Evolutionary conservation across 2,113 vertebrate species (phyloP), one percentile per base, ranked within the genome.

Genomic region (Sphyrna mokarran): DNA sequence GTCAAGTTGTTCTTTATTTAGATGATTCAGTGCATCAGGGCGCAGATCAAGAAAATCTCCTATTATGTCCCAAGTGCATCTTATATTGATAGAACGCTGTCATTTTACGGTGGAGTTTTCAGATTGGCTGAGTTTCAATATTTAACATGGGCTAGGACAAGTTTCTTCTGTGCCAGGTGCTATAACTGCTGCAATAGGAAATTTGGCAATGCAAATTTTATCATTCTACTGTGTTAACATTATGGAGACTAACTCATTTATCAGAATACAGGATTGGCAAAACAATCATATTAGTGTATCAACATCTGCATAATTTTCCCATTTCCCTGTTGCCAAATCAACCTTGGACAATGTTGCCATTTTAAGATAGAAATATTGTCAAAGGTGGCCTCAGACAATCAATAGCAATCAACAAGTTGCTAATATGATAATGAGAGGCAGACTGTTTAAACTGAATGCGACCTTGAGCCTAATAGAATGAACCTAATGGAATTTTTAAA

Each of bases 401-500:
- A 90, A 66, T 93, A 61, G n/a, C 61, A 93, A 93, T 66, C 61
- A 66, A 93, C 61, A 93, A 93, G 89, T 93, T 66, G 33, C 89
- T 40, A 93, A 93, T 66, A 37, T 66, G n/a, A 22, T 37, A 93
- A 93, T 93, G 89, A 93, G 61, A 33, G 16, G 61, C 66, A 66
- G n/a, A 68, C 63, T 68, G 63, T 66, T 93, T 68, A 93, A 66
- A 93, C 33, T 68, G n/a, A 63, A 66, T 93, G 20, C 66, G 89
- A 93, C 29, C 89, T 93, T 93, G n/a, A 93, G 68, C 33, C 89
- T 93, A 63, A n/a, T 91, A 29, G 58, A 91, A 63, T 37, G 61
- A 89, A 90, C 87, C 29, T 63, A n/a, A 91, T 91, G 58, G 58
- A 91, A n/a, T 93, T 93, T 37, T 37, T 9, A 10, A 96, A 96